These are phyloP conservation scores for Mythimna albipuncta DNA, from an alignment of 2,888 invertebrate species.

Conservation along the genomic window DNA sequence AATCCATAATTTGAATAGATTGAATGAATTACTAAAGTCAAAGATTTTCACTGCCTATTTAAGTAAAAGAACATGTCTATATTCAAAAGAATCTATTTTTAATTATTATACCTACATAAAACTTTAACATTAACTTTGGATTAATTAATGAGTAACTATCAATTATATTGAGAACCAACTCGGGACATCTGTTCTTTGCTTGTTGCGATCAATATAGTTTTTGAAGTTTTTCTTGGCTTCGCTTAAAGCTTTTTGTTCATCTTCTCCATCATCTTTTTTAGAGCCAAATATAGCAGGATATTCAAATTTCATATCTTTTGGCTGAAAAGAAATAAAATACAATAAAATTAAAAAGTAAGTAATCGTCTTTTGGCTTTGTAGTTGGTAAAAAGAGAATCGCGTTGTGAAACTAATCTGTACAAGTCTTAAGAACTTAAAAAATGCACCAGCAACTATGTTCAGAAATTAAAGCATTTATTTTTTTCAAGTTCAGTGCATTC, in stretches of 20 bases:
- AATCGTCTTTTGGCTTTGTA: too few relatives aligned
- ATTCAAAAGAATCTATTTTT: slow-evolving; percentile 21
- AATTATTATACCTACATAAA: slow-evolving; percentile 45
- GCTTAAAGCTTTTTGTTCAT: slow-evolving; percentile 91
- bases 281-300: slow-evolving; percentile 94
- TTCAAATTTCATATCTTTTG: slow-evolving; percentile 93
- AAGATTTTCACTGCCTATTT: not conserved
- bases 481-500: too few relatives aligned
- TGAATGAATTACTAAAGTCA: not conserved
- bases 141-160: slow-evolving; percentile 30
- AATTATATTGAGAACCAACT: slow-evolving; percentile 93
- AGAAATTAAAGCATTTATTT: not conserved
- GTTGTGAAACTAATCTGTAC: not conserved
- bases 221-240: slow-evolving; percentile 91
- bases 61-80: slow-evolving; percentile 2
- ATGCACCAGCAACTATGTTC: not conserved
- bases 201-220: slow-evolving; percentile 91
- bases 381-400: too few relatives aligned
- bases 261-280: slow-evolving; percentile 89
- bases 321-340: slow-evolving; percentile 88
- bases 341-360: not conserved
- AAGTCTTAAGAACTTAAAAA: not conserved
- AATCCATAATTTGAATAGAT: too few relatives aligned
- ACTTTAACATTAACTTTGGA: slow-evolving; percentile 36
- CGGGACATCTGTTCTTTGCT: slow-evolving; percentile 93